Percentiles rank a stretch among this genome's conserved stretches.
phyloP scores from a whole-genome alignment of 2,797 vertebrate species.

The Prionace glauca region DNA sequence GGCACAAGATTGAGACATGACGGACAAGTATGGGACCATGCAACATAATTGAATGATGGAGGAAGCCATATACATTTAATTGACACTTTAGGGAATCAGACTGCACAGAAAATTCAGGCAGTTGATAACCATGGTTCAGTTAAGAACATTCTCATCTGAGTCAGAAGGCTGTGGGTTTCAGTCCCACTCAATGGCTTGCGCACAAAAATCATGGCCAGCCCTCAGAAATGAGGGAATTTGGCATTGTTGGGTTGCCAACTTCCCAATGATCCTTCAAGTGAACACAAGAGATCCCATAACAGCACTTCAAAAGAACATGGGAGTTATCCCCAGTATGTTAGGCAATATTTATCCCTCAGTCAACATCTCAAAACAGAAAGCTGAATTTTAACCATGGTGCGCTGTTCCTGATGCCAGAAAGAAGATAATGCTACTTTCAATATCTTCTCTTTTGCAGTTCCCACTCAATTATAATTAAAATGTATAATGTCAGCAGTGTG shows the following conservation, averaged over 20 bases:
- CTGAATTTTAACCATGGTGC: background rate
- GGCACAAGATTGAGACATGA: background rate
- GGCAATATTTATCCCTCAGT: background rate
- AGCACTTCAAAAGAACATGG: background rate
- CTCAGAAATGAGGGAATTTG: background rate
- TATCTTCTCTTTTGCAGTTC: too few species aligned
- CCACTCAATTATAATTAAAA: too few species aligned
- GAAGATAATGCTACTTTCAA: too few species aligned
- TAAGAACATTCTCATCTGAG: background rate
- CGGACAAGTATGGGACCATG: background rate
- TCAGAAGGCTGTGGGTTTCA: background rate
- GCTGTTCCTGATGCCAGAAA: background rate
- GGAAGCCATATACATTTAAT: background rate
- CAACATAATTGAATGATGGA: background rate
- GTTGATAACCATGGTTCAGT: background rate
- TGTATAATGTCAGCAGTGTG: background rate
- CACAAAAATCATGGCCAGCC: background rate
- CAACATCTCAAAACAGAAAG: background rate
- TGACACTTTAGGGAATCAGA: background rate
- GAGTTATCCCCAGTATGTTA: background rate
- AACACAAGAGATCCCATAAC: background rate
- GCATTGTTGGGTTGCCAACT: background rate
- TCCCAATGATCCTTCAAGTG: background rate
- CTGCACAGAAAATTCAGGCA: background rate
- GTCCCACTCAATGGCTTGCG: background rate